Evolutionary conservation across 2,888 invertebrate species (phyloP), one percentile per base, ranked within the genome.

Genomic region (Acronicta leporina): DNA sequence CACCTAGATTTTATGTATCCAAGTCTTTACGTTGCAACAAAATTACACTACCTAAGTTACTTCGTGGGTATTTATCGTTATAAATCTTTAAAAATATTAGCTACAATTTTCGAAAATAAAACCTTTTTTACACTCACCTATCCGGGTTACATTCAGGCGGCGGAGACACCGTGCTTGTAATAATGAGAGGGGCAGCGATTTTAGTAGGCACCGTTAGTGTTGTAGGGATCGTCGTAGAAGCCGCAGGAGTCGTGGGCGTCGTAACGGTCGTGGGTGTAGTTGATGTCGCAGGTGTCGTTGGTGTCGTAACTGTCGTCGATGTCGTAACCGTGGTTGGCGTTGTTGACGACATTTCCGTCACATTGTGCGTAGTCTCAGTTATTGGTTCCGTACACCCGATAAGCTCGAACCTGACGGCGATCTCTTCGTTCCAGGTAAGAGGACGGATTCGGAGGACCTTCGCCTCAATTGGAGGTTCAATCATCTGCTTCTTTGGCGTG

Each of bases 391-490:
- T 69, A 82, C 98, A 98, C 13, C 98, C 97, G 42, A 98, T 94
- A 8, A 98, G 83, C 75, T 98, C 97, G 27, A 97, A 94, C 56
- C 96, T 94, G 63, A 98, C 87, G 0, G 96, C 95, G 60, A 95
- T 95, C 53, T 84, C 95, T 8, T 95, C 95, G 74, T 97, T 95
- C 97, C 97, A 98, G 1, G 96, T 96, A 25, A 96, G 88, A 0
- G 98, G 98, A 68, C 95, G 95, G 60, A 98, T 94, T 61, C 97
- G 95, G 2, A 98, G 81, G 16, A 96, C 95, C 75, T 95, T 95
- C 0, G 98, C 97, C 84, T 97, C 97, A 45, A 98, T 94, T 0
- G 98, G 97, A 8, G 95, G 92, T 27, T 95, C 90, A 63, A 98
- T 96, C 79, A 96, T 94, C 75, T 97, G 96, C 76, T 95, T 94